Conservation (phyloP, 2,797 vertebrate genomes). For the Myotis myotis region DNA sequence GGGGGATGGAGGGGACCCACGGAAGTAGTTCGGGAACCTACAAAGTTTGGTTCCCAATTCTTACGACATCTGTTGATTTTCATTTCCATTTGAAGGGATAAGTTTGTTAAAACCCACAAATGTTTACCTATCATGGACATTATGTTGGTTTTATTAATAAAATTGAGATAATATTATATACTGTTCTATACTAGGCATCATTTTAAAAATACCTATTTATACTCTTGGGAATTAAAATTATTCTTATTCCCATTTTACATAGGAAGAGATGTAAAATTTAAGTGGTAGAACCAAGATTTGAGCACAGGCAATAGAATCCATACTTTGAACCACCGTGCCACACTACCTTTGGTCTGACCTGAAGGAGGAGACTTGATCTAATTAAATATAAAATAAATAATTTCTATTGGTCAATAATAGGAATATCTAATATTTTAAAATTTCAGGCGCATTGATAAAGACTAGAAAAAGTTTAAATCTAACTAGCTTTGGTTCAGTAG, state of each 20-base stretch:
- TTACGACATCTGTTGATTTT: background rate
- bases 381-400: background rate
- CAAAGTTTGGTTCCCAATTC: background rate
- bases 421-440: background rate
- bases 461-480: background rate
- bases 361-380: background rate
- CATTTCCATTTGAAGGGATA: background rate
- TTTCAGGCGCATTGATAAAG: background rate
- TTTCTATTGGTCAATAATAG: background rate
- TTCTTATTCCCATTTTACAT: background rate
- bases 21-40: background rate
- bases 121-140: background rate
- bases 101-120: background rate
- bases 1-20: accelerated
- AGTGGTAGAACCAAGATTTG: background rate
- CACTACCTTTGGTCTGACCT: background rate
- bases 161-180: background rate
- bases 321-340: no score
- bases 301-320: background rate
- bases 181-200: background rate
- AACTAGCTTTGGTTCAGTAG: background rate
- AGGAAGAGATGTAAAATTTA: background rate
- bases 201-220: background rate
- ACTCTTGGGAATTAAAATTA: background rate
- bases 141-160: background rate